Conservation (phyloP, 92 coral and sea anemone genomes). For the Phenganax marumi region DNA sequence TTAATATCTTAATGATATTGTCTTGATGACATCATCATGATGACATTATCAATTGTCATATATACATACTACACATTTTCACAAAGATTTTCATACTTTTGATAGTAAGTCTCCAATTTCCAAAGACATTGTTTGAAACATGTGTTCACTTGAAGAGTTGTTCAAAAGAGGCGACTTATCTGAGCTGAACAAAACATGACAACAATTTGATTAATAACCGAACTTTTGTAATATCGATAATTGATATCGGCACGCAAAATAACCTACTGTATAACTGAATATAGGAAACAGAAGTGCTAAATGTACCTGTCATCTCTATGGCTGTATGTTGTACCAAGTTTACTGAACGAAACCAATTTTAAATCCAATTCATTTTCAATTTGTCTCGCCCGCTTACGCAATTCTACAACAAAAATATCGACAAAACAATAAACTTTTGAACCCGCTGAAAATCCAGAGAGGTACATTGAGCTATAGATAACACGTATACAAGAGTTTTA, state of each 20-base stretch:
- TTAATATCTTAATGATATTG: not conserved
- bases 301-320: conserved; percentile 80
- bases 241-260: not conserved
- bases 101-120: conserved; percentile 92
- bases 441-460: not conserved
- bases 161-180: conserved; percentile 90
- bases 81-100: conserved; percentile 57
- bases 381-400: conserved; percentile 93
- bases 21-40: not conserved
- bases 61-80: not conserved
- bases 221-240: not conserved
- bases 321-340: conserved; percentile 89
- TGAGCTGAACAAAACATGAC: conserved; percentile 53
- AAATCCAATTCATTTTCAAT: conserved; percentile 96
- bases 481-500: not conserved
- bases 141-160: conserved; percentile 88
- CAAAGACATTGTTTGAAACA: conserved; percentile 92
- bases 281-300: conserved; percentile 12
- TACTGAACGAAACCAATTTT: conserved; percentile 93
- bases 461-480: not conserved
- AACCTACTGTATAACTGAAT: not conserved
- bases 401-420: conserved; percentile 51
- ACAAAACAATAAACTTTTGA: not conserved
- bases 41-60: not conserved
- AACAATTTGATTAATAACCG: not conserved